Conservation (phyloP, 2,797 vertebrate genomes). For the Aldrovandia affinis region DNA sequence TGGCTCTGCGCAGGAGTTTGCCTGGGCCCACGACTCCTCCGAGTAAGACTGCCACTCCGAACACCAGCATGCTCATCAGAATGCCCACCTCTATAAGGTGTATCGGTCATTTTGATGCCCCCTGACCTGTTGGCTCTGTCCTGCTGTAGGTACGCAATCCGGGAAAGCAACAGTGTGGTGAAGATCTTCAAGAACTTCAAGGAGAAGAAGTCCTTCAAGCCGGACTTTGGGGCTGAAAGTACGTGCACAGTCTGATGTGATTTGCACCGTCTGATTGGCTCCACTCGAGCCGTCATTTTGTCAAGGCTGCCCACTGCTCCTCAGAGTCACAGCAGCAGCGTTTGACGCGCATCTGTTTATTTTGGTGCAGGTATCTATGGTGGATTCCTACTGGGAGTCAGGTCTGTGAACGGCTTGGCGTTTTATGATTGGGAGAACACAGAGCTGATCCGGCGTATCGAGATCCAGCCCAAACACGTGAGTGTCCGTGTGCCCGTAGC, state of each 20-base stretch:
- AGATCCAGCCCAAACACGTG: constrained; percentile 98
- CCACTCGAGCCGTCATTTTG: not conserved
- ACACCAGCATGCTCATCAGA: not conserved
- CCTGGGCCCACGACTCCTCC: constrained; percentile 96
- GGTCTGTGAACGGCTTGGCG: constrained; percentile 93
- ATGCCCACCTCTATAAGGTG: not conserved
- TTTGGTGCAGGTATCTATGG: constrained; percentile 86
- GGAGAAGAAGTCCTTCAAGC: constrained; percentile 97
- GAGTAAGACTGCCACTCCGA: constrained; percentile 81
- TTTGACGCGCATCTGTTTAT: not conserved
- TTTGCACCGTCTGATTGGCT: not conserved
- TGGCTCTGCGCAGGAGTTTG: constrained; percentile 97
- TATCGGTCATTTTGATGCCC: not conserved
- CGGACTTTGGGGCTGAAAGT: constrained; percentile 99
- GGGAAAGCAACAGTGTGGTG: constrained; percentile 94
- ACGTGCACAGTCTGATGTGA: constrained; percentile 28
- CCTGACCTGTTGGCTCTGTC: not conserved
- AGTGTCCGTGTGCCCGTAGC: constrained; percentile 46
- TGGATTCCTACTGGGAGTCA: constrained; percentile 91
- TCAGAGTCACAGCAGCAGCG: not conserved
- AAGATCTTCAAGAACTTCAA: constrained; percentile 99
- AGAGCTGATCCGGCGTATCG: constrained; percentile 93
- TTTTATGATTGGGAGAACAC: constrained; percentile 99
- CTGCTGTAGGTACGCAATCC: constrained; percentile 85
- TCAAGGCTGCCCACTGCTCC: not conserved